Evolutionary conservation across 2,888 invertebrate species (phyloP).

Genomic region (Caenorhabditis panamensis): DNA sequence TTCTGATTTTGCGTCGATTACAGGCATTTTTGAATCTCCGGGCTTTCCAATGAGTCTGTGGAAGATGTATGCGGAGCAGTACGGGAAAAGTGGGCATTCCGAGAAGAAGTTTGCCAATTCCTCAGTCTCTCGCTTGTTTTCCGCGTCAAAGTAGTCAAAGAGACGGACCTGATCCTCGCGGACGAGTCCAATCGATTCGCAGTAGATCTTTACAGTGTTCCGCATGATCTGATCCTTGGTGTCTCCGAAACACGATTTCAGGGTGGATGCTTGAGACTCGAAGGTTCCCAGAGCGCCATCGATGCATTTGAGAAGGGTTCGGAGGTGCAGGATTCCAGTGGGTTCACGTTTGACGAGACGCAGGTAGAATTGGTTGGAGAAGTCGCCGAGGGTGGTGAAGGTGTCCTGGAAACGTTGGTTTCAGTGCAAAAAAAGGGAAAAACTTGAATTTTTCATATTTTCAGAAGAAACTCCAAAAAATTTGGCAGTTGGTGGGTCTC

Average conservation of each 20-base stretch:
- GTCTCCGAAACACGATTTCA: constrained; percentile 26
- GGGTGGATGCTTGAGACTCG: constrained; percentile 11
- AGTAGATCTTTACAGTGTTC: constrained; percentile 43
- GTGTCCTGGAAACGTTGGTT: constrained; percentile 9
- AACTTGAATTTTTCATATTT: too few relatives aligned
- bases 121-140: constrained; percentile 6
- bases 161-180: constrained; percentile 46
- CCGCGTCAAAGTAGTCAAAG: constrained; percentile 33
- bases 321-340: not conserved
- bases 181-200: constrained; percentile 32
- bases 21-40: constrained; percentile 38
- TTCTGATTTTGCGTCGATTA: constrained; percentile 8
- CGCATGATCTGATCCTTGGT: constrained; percentile 39
- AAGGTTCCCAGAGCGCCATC: constrained; percentile 27
- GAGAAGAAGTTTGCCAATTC: constrained; percentile 28
- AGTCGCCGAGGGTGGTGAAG: constrained; percentile 25
- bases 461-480: too few relatives aligned
- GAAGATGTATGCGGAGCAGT: constrained; percentile 27
- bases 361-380: constrained; percentile 6
- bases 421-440: too few relatives aligned
- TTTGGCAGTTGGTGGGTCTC: too few relatives aligned
- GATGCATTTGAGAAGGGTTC: constrained; percentile 15
- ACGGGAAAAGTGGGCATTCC: constrained; percentile 19
- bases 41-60: constrained; percentile 11
- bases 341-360: constrained; percentile 22